Conservation (phyloP, 2,113 vertebrate genomes). For the Mobula hypostoma region DNA sequence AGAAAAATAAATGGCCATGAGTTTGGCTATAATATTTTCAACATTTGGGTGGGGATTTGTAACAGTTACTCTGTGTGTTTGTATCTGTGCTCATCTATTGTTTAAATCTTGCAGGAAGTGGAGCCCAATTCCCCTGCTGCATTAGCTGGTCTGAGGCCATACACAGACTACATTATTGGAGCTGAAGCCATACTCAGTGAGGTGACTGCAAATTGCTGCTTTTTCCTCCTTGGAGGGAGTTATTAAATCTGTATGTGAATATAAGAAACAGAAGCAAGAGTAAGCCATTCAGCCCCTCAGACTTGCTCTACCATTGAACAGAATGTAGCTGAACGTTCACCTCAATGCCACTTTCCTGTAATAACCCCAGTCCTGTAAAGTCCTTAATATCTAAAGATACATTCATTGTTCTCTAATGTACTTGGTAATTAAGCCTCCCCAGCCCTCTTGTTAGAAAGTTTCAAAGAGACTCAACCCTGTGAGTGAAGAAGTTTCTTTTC, state of each 20-base stretch:
- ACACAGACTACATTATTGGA: conserved; percentile 39
- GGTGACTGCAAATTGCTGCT: conserved; percentile 2
- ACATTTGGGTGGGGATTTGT: neutral
- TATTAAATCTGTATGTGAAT: neutral
- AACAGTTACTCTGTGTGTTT: neutral
- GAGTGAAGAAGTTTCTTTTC: neutral
- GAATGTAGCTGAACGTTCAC: no score
- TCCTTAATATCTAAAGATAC: no score
- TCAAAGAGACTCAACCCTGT: neutral
- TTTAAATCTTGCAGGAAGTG: conserved; percentile 33
- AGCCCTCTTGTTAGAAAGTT: neutral
- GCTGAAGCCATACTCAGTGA: conserved; percentile 38
- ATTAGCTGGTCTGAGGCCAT: conserved; percentile 35
- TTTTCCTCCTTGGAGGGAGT: neutral
- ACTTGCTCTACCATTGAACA: no score
- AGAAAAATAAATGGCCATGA: neutral
- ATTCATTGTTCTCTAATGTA: no score
- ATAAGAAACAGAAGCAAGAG: no score
- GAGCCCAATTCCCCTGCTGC: conserved; percentile 38
- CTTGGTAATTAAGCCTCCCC: no score
- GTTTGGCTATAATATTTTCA: neutral
- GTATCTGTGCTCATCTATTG: neutral
- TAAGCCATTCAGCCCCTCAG: no score
- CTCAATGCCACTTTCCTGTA: no score
- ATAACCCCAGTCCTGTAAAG: no score